Conservation (phyloP, 2,113 vertebrate species). For the Myotis yumanensis region DNA sequence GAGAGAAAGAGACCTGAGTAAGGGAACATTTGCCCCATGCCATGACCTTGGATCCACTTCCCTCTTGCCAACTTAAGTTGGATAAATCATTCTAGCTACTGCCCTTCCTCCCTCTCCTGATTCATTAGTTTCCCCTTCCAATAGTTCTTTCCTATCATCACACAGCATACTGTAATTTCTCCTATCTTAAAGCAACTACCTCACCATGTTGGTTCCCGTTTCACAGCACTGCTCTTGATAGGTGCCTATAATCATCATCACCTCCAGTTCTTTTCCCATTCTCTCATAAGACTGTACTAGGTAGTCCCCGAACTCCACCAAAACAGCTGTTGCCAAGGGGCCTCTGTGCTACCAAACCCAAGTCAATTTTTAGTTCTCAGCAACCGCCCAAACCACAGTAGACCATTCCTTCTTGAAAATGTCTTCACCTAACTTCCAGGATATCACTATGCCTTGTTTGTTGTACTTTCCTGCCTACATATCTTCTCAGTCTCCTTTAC, state of each 20-base stretch:
- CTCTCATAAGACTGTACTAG: neutral
- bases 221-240: neutral
- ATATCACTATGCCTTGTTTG: fast-evolving
- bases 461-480: neutral
- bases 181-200: neutral
- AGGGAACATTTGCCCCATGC: neutral
- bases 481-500: neutral
- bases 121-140: neutral
- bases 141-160: neutral
- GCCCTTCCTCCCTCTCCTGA: neutral
- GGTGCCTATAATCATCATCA: neutral
- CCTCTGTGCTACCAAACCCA: neutral
- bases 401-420: neutral
- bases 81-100: neutral
- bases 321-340: neutral
- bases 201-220: neutral
- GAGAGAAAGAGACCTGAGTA: neutral
- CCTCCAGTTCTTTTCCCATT: neutral
- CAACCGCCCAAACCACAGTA: fast-evolving
- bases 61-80: neutral
- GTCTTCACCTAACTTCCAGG: neutral
- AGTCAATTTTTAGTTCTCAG: neutral
- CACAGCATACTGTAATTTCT: neutral
- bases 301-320: neutral
- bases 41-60: neutral